Evolutionary conservation across 2,888 invertebrate genomes (phyloP).

Genomic region (Allacma fusca): DNA sequence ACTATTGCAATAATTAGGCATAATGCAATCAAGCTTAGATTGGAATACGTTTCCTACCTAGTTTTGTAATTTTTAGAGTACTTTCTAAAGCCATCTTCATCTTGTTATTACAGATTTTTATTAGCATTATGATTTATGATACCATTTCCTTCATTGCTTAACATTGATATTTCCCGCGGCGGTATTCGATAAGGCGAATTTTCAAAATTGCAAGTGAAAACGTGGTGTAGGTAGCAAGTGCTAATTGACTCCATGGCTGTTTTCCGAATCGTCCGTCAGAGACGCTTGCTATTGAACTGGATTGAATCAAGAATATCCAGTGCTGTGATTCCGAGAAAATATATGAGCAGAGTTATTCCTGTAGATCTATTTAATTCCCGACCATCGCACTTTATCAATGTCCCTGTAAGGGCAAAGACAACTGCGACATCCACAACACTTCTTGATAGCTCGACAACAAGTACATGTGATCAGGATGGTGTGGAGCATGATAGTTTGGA

Average conservation of each 20-base stretch:
- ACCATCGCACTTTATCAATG: not conserved
- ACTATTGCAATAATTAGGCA: too few species aligned
- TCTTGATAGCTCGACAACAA: not conserved
- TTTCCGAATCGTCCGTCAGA: conserved; percentile 5
- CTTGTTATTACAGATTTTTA: too few species aligned
- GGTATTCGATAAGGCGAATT: too few species aligned
- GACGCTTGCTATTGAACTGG: conserved; percentile 12
- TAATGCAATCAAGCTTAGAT: too few species aligned
- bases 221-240: too few species aligned
- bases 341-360: not conserved
- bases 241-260: conserved; percentile 19
- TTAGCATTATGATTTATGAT: too few species aligned
- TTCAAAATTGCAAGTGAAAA: too few species aligned
- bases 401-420: not conserved
- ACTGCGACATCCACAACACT: conserved; percentile 23
- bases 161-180: too few species aligned
- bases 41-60: too few species aligned
- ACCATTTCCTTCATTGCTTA: too few species aligned
- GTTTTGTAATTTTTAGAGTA: too few species aligned
- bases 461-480: not conserved
- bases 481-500: conserved; percentile 75
- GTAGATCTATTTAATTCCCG: not conserved
- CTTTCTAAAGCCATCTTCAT: too few species aligned
- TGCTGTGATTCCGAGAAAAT: not conserved
- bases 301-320: conserved; percentile 24